Evolutionary conservation across 1,140 invertebrate species (phyloP), one percentile per base, ranked within the genome.

Genomic region (Catajapyx aquilonaris): DNA sequence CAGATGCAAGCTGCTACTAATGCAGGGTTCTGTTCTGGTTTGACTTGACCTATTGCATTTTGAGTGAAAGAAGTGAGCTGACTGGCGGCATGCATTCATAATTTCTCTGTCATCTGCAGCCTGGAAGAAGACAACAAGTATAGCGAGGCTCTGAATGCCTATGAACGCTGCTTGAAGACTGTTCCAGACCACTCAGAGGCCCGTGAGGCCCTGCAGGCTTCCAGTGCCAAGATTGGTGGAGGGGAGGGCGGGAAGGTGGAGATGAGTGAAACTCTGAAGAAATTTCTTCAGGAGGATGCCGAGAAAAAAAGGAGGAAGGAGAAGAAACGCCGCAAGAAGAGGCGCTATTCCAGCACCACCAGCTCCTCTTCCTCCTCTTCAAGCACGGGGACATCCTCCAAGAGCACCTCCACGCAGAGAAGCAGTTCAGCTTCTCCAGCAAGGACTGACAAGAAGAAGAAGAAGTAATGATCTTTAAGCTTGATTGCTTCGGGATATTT

Each of bases 121-220:
- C 81, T 77, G 50, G 78, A 83, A 52, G 78, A 83, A 46, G 76
- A 81, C 44, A 79, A 78, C 46, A 81, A 83, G 46, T 69, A 76
- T 31, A 71, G 81, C n/a, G 80, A 86, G 41, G 83, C 83, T 3
- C 64, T 78, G 16, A 80, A 80, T 42, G 73, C 76, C 1, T 88
- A 86, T 47, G 75, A 77, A 48, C 77, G 77, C 48, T 85, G 80
- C 51, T 55, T 86, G 13, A 65, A 68, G 9, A 71, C 86, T 15
- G 73, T 77, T 44, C 79, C 81, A 0, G 75, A 73, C 48, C 81
- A 86, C 55, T 76, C 81, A 46, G 81, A 86, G 53, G 81, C 81
- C 1, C 69, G 84, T 37, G 75, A 81, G 35, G 79, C 74, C 43
- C 62, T 80, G 16, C 76, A 77, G 46, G 67, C 65, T 9, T 28